Base-by-base conservation (phyloP, 2,888 invertebrate species). In the Drosophila kuntzei region DNA sequence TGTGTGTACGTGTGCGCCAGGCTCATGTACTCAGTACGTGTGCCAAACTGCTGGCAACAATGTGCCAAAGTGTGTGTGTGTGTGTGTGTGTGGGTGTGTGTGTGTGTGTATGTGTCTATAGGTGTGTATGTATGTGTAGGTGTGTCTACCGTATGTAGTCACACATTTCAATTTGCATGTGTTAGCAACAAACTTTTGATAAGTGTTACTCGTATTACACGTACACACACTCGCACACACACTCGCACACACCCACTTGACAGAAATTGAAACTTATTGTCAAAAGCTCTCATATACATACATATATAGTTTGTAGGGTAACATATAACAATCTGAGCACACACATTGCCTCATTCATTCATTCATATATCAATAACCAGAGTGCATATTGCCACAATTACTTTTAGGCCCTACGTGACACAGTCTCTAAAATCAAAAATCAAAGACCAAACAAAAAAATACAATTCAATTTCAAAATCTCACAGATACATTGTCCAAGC, bases 151-250 rank as follows among this genome's bases (percentile, higher is more conserved):
- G 32, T 18, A 46, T 61, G 63, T 54, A 75, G 83, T 82, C 87
- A 66, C 77, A 84, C 89, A 86, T 89, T 87, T 89, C 87, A 89
- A 89, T 86, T 89, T 86, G 86, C 89, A 89, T 86, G 89, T 86
- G 86, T 76, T 87, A 79, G 85, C 87, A 76, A 71, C 89, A 85
- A 85, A 85, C 89, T 85, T 85, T 85, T 87, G 82, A 83, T 83
- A 80, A 83, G 87, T 85, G 84, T 89, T 89, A 76, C 84, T 88
- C 83, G 69, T 76, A 76, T 88, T 79, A 83, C 88, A 76, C 67
- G 54, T 46, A 64, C 57, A 64, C 41, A 67, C 63, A 67, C 47
- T 61, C 37, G 60, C 57, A 51, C 39, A 39, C 25, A 44, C n/a
- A 32, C 22, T 34, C 32, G 41, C 47, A 47, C 18, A 12, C 44